Evolutionary conservation across 2,888 invertebrate species (phyloP).

Genomic region (Clanis bilineata): DNA sequence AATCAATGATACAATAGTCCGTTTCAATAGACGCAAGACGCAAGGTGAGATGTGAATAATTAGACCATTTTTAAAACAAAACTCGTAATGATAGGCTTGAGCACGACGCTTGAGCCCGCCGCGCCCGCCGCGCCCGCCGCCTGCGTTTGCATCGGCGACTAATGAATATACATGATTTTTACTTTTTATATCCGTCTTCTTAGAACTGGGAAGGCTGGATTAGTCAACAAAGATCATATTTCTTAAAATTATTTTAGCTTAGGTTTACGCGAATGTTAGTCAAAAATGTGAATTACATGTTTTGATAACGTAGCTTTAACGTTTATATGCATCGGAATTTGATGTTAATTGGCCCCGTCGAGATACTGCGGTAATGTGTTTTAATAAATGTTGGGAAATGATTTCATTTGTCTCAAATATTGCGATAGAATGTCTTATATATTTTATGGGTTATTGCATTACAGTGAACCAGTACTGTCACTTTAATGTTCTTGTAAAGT

Average conservation of each 20-base stretch:
- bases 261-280: too few relatives aligned
- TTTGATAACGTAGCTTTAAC: slow-evolving; percentile 28
- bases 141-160: slow-evolving; percentile 74
- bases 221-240: too few relatives aligned
- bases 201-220: slow-evolving; percentile 33
- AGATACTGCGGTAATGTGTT: not conserved
- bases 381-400: not conserved
- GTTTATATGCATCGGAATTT: slow-evolving; percentile 24
- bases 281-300: slow-evolving; percentile 1
- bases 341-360: slow-evolving; percentile 28
- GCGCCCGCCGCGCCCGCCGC: slow-evolving; percentile 49
- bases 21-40: slow-evolving; percentile 33
- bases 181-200: slow-evolving; percentile 36
- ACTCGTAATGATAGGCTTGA: slow-evolving; percentile 37
- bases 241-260: too few relatives aligned
- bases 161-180: slow-evolving; percentile 65
- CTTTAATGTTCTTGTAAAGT: not conserved
- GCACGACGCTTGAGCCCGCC: slow-evolving; percentile 9
- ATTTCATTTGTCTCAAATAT: too few relatives aligned
- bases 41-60: slow-evolving; percentile 45
- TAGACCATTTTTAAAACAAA: slow-evolving; percentile 59
- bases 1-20: slow-evolving; percentile 14
- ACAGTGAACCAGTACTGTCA: not conserved
- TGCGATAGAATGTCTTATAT: not conserved
- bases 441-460: not conserved